Percentiles rank a stretch among this genome's conserved stretches.
phyloP scores from a whole-genome alignment of 2,797 vertebrate genomes.

The Discoglossus pictus region DNA sequence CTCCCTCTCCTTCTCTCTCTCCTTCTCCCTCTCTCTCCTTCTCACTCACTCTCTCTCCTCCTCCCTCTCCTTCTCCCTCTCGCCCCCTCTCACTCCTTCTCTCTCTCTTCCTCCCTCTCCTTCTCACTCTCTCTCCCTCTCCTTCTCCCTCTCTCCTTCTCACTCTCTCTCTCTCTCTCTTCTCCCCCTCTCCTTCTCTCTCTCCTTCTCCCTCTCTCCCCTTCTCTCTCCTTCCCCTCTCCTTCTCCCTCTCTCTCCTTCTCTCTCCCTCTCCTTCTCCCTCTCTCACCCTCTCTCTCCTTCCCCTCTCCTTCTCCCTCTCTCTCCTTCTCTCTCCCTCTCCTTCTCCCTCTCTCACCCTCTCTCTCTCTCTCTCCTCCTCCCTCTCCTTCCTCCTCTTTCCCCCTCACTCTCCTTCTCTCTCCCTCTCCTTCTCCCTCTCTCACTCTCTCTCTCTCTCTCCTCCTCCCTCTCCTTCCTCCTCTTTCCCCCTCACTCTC shows the following conservation, averaged over 20 bases:
- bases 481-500: too few relatives aligned
- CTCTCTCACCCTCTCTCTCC: too few relatives aligned
- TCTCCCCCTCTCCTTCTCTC: not conserved
- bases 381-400: not conserved
- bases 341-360: rapidly evolving
- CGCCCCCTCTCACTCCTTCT: too few relatives aligned
- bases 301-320: too few relatives aligned
- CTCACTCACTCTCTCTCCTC: not conserved
- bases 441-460: not conserved
- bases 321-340: rapidly evolving
- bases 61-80: too few relatives aligned
- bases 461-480: too few relatives aligned
- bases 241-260: rapidly evolving
- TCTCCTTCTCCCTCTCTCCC: not conserved
- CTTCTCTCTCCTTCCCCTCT: rapidly evolving
- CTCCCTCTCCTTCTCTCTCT: not conserved
- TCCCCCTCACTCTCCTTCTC: not conserved
- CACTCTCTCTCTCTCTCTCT: not conserved
- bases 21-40: not conserved
- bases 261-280: not conserved
- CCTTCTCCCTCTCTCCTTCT: not conserved
- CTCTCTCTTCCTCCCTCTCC: too few relatives aligned
- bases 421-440: rapidly evolving
- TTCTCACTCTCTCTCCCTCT: not conserved
- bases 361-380: rapidly evolving